These are phyloP conservation scores for Epistrophe grossulariae DNA, from an alignment of 2,888 invertebrate genomes.

Conservation along the genomic window DNA sequence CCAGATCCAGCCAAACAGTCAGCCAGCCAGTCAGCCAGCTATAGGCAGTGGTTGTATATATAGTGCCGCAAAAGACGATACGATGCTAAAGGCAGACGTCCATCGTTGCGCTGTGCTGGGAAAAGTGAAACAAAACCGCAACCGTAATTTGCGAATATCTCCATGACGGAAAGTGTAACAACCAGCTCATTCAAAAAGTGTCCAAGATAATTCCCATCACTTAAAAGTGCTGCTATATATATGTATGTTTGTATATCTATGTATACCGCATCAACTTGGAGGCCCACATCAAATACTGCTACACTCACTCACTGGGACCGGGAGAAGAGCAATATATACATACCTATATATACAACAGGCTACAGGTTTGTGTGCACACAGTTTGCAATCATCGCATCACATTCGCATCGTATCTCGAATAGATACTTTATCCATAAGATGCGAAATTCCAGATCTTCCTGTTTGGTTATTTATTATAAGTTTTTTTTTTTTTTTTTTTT, in stretches of 20 bases:
- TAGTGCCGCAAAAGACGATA: constrained; percentile 27
- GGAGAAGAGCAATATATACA: constrained; percentile 23
- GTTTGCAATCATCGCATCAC: constrained; percentile 71
- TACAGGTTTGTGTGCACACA: constrained; percentile 69
- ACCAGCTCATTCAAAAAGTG: constrained; percentile 76
- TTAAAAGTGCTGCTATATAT: constrained; percentile 63
- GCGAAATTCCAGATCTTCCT: constrained; percentile 76
- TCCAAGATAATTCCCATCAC: constrained; percentile 76
- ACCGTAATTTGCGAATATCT: constrained; percentile 76
- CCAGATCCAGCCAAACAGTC: constrained; percentile 16
- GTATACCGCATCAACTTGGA: constrained; percentile 39
- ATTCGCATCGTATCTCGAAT: constrained; percentile 57
- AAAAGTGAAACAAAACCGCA: constrained; percentile 76
- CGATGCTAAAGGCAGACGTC: constrained; percentile 31
- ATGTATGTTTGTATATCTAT: neutral
- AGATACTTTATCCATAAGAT: constrained; percentile 74
- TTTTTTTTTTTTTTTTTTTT: constrained; percentile 32
- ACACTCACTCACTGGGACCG: constrained; percentile 14
- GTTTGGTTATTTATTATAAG: constrained; percentile 57
- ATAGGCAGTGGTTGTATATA: neutral
- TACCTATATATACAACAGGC: too few species aligned
- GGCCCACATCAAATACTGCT: constrained; percentile 55
- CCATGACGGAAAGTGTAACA: constrained; percentile 76
- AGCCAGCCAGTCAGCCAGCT: constrained; percentile 4
- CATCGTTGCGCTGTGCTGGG: constrained; percentile 49